Percentiles rank a stretch among this genome's conserved stretches.
Evolutionary conservation across 2,888 invertebrate genomes (phyloP).

Genomic region (Morpho deidamia): DNA sequence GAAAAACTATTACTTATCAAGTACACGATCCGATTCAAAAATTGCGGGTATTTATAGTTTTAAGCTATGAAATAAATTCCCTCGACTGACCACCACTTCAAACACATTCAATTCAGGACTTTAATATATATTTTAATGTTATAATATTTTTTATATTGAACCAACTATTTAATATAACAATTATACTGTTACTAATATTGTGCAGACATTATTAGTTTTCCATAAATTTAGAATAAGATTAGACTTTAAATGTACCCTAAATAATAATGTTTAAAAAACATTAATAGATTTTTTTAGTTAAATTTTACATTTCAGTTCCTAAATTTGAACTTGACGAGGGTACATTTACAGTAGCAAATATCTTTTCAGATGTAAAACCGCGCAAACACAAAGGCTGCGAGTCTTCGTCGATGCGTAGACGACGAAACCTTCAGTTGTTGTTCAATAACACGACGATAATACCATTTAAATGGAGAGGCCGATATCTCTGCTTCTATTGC

Average conservation of each 20-base stretch:
- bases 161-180: background rate
- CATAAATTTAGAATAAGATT: background rate
- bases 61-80: too few species aligned
- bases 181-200: too few species aligned
- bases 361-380: conserved; percentile 63
- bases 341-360: conserved; percentile 62
- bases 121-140: too few species aligned
- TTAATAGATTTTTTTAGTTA: conserved; percentile 2
- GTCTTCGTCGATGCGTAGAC: conserved; percentile 61
- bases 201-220: background rate
- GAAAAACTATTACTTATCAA: too few species aligned
- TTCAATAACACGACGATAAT: conserved; percentile 68
- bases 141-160: too few species aligned
- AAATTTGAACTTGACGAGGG: conserved; percentile 33
- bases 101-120: too few species aligned
- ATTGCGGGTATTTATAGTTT: too few species aligned
- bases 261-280: background rate
- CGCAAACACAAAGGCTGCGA: conserved; percentile 55
- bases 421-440: conserved; percentile 60
- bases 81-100: too few species aligned
- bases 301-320: conserved; percentile 8
- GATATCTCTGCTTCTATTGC: conserved; percentile 67
- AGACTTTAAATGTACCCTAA: conserved; percentile 36
- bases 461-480: conserved; percentile 72
- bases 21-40: too few species aligned